These are phyloP conservation scores for Laticauda laticaudata DNA, from an alignment of 2,113 vertebrate genomes.

Conservation along the genomic window DNA sequence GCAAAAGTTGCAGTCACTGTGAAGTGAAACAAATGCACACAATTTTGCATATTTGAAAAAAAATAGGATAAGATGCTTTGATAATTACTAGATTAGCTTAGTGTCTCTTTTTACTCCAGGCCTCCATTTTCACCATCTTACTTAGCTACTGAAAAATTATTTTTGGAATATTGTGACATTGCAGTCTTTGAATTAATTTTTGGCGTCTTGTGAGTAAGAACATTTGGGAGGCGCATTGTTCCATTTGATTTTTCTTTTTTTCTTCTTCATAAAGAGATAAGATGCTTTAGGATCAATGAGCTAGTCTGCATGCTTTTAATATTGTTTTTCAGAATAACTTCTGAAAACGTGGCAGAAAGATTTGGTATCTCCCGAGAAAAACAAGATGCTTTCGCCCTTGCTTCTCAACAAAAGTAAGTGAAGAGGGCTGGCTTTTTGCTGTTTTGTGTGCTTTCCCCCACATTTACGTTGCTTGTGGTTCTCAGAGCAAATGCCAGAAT, in stretches of 20 bases:
- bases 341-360: conserved; percentile 88
- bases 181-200: not conserved
- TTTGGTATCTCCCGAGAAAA: conserved; percentile 84
- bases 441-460: not conserved
- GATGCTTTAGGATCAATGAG: fast-evolving
- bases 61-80: not conserved
- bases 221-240: not conserved
- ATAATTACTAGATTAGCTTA: not conserved
- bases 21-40: not conserved
- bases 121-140: not conserved
- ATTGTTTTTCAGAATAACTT: conserved; percentile 81
- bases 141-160: not conserved
- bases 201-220: not conserved
- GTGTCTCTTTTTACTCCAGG: not conserved
- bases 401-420: conserved; percentile 87
- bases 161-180: not conserved
- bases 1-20: not conserved
- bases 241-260: not conserved
- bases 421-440: not conserved
- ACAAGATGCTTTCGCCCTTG: conserved; percentile 86
- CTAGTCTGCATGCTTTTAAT: not conserved
- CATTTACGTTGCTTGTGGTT: too few relatives aligned
- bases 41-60: not conserved
- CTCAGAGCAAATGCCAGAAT: too few relatives aligned
- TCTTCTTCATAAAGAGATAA: not conserved